phyloP scores from a whole-genome alignment of 2,113 vertebrate species.

The Aix galericulata region DNA sequence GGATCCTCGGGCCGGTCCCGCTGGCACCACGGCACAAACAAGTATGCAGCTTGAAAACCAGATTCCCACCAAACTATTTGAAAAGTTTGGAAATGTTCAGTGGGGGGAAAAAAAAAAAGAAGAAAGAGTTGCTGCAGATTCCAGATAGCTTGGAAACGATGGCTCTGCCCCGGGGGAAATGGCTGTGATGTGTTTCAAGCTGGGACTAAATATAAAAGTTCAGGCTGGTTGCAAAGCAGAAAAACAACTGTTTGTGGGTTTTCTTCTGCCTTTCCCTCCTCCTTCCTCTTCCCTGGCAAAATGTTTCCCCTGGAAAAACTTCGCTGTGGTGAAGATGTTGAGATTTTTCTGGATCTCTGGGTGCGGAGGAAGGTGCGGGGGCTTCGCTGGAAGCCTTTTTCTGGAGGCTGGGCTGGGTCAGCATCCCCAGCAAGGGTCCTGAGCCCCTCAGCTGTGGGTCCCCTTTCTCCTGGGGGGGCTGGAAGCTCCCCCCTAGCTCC shows the following conservation, averaged over 20 bases:
- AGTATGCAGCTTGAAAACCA: background rate
- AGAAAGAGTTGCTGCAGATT: background rate
- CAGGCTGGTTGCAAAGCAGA: background rate
- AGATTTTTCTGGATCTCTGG: background rate
- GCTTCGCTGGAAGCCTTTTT: background rate
- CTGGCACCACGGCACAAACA: background rate
- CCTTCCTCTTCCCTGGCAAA: background rate
- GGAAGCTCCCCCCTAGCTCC: no score
- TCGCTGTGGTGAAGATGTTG: background rate
- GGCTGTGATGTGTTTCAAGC: background rate
- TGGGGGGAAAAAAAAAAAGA: background rate
- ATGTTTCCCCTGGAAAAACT: background rate
- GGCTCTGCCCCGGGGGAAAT: background rate
- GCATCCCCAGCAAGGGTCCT: background rate
- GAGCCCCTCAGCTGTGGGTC: background rate
- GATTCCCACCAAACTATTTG: background rate
- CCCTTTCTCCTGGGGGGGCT: no score
- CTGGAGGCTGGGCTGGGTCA: background rate
- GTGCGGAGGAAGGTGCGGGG: fast-evolving
- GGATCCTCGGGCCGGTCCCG: background rate
- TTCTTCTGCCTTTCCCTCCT: background rate
- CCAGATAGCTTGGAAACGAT: background rate
- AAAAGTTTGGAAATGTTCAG: background rate
- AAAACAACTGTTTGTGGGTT: background rate
- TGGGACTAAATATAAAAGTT: background rate